Evolutionary conservation across 2,888 invertebrate genomes (phyloP), one percentile per base, ranked within the genome.

Genomic region (Malacosoma neustria): DNA sequence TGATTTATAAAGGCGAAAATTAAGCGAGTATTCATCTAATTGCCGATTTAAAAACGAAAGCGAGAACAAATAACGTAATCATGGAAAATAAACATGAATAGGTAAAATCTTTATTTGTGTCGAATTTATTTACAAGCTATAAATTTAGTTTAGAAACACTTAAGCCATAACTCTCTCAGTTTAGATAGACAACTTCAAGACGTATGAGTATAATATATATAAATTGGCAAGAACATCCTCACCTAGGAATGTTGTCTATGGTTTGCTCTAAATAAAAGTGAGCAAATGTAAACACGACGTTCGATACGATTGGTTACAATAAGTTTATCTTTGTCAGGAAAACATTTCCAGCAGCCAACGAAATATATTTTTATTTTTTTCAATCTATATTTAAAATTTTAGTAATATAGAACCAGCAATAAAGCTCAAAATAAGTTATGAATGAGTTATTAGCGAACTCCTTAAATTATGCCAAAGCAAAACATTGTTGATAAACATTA

Each of bases 111-210:
- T 43, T 48, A 48, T 43, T 54, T 48, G 46, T 36, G 42, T 38
- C 35, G 35, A 49, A 55, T 58, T 47, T 59, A 61, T 61, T 63
- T 60, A 57, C 55, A 54, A 42, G 39, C 36, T 32, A 57, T 65
- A 61, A 59, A 67, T 66, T 54, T 57, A 41, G 40, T 49, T 50
- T 37, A 42, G 42, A 52, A 56, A 48, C 48, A 51, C 48, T 46
- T 42, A 35, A 41, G 34, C 45, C 51, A 49, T 56, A 54, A 53
- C 43, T 54, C 50, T 55, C 51, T 46, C 42, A 41, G 47, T 45
- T 49, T 43, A 45, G 41, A 49, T 49, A 54, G 54, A 41, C 48
- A 52, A 48, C 36, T 42, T 32, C 42, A 60, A 60, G 55, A 61
- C 43, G 51, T 46, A 59, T 57, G 46, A 46, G 57, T 57, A n/a